Conservation (phyloP, 2,113 vertebrate genomes). For the Edolisoma coerulescens region DNA sequence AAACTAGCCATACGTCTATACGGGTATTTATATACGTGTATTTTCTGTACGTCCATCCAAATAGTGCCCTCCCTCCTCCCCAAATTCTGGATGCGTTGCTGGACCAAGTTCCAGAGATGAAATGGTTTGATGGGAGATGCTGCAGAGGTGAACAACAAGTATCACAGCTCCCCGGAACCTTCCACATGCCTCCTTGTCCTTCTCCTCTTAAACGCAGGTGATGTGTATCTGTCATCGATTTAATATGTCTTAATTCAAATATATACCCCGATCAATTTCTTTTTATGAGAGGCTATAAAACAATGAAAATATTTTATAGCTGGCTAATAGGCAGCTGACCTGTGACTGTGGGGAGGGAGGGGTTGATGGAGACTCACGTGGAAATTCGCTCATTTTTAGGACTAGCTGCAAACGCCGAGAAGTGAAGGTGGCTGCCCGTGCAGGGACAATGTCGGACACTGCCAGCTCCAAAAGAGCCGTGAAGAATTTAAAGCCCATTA, state of each 20-base stretch:
- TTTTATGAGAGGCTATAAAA: constrained; percentile 68
- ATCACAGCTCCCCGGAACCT: constrained; percentile 35
- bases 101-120: constrained; percentile 27
- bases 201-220: constrained; percentile 77
- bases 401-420: neutral
- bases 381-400: constrained; percentile 53
- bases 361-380: constrained; percentile 8
- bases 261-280: constrained; percentile 76
- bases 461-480: neutral
- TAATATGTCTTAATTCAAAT: constrained; percentile 84
- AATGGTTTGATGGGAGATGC: constrained; percentile 27
- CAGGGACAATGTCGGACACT: neutral
- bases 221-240: constrained; percentile 83
- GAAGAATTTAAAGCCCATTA: neutral
- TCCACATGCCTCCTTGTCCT: constrained; percentile 59
- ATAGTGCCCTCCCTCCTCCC: neutral
- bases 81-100: constrained; percentile 29
- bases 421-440: neutral
- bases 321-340: constrained; percentile 41
- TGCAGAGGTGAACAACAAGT: constrained; percentile 50
- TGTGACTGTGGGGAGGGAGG: neutral
- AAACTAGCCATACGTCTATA: neutral
- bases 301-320: constrained; percentile 60
- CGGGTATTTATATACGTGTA: rapidly evolving
- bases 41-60: neutral